Evolutionary conservation across 53 echinoderm and acorn worm species (phyloP), one percentile per base, ranked within the genome.

Genomic region (Zoroaster sp.): DNA sequence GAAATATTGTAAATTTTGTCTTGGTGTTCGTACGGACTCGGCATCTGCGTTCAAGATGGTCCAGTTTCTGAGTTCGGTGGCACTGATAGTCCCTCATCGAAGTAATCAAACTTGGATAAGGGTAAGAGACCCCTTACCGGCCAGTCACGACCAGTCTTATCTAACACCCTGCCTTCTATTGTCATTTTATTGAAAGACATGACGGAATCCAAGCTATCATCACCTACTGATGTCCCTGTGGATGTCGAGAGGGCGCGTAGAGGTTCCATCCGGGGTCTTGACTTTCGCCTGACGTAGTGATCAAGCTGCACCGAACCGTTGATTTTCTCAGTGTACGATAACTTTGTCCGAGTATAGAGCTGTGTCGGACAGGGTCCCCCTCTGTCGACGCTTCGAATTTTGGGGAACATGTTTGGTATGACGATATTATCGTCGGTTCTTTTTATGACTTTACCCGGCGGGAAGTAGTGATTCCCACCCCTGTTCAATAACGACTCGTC

Each of bases 361-460:
- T 81, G 81, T 25, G 81, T 81, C 12, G 81, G 68, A 32, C 81
- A 81, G 40, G 67, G 66, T 23, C 79, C 79, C n/a, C 79, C 79
- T 14, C 79, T 38, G 65, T 63, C 79, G 35, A 63, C 79, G 13
- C 65, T 35, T 18, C 59, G 38, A 35, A 79, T 59, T 55, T 79
- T 79, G 37, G 79, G 79, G 39, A 79, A 79, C 79, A 79, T 79
- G 35, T 59, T 53, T 2, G 79, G 79, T 3, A 79, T 40, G 35
- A 38, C n/a, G 59, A 9, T 5, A 28, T 41, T 73, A 31, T 75
- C 42, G 14, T 81, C 81, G 67, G 40, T 81, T 31, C 68, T 40
- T 31, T 41, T 44, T 66, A 81, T 81, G 32, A 67, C 42, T 25
- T 33, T 41, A 18, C 81, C 46, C 14, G 81, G 81, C 6, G 81